Evolutionary conservation across 1,140 invertebrate species (phyloP), one percentile per base, ranked within the genome.

Genomic region (Harpegnathos saltator): DNA sequence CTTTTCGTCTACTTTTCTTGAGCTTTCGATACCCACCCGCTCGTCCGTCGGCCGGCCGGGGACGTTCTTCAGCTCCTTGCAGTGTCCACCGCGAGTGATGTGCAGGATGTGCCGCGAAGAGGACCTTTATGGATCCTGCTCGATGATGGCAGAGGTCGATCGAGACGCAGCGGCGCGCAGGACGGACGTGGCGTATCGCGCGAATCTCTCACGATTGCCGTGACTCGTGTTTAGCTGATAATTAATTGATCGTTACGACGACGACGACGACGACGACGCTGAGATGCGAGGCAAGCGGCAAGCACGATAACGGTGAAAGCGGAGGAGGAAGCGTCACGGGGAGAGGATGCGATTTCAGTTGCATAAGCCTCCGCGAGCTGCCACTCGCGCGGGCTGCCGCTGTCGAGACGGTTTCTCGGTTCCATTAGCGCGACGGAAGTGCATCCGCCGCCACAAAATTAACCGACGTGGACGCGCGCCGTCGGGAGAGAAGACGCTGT

Each of bases 391-490:
- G 50, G 38, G 50, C 65, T 77, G 38, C 56, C 48, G 22, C 48
- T 58, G 69, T 74, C 29, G 29, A 83, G 19, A 38, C 38, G 54
- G 63, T 85, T 63, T 81, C 83, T 86, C 69, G 68, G 73, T 86
- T 72, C 83, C 83, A 86, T 86, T 85, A 85, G 66, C 66, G 69
- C 74, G 84, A 86, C 83, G 84, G 58, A 73, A 75, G 17, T 75
- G 38, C 24, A 75, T 63, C 17, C 19, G 24, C 63, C 63, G 24
- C 58, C 12, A n/a, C 19, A 75, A 63, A 75, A 75, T 75, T 75
- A 75, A 75, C 7, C 58, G 17, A 3, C 14, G 54, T 48, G 56
- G 54, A 73, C 38, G 38, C 38, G 3, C 3, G 38, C 4, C n/a
- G n/a, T n/a, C n/a, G n/a, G n/a, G n/a, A n/a, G n/a, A 73, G 59